Base-by-base conservation (phyloP, 2,797 vertebrate species). In the Xiphophorus birchmanni region DNA sequence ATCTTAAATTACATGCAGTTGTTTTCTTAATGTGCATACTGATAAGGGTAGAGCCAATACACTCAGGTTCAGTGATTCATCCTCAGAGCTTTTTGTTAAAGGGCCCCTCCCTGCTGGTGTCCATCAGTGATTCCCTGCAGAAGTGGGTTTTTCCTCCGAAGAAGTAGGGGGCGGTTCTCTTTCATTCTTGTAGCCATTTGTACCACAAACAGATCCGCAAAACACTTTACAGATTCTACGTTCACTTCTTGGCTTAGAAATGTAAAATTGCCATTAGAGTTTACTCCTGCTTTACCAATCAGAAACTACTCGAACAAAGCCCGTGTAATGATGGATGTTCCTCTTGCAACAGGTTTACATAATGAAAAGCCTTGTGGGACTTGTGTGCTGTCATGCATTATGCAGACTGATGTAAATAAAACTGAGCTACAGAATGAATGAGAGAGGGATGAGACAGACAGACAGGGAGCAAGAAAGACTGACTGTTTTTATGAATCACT, bases 281-380 rank as follows among this genome's bases (percentile, higher is more conserved):
- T 90, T 79, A 26, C 77, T 21, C 50, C 74, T 29, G 80, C 72
- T 86, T 77, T 84, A 81, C 78, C 83, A 74, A 84, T 88, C 88
- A 89, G 73, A 56, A 78, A 81, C 52, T 84, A 76, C 84, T 87
- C 78, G 4, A 81, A 87, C 74, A 81, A 84, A 80, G 29, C 74
- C 60, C 82, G 50, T 82, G 67, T 87, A 91, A 86, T 92, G 87
- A 91, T 92, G 84, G 91, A 92, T 92, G 91, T 89, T 93, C 83
- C 83, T 88, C 86, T 90, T 90, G 93, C 94, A 93, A 94, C 92
- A 95, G 90, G 93, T 94, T 94, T 95, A 93, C 79, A 85, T 94
- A 94, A 95, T 94, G 82, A 87, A 89, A 88, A 92, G 82, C 91
- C 90, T 83, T 42, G 47, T 81, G 90, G 91, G 90, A 87, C 79